phyloP scores from a whole-genome alignment of 2,888 invertebrate species.

The Lomographa bimaculata region DNA sequence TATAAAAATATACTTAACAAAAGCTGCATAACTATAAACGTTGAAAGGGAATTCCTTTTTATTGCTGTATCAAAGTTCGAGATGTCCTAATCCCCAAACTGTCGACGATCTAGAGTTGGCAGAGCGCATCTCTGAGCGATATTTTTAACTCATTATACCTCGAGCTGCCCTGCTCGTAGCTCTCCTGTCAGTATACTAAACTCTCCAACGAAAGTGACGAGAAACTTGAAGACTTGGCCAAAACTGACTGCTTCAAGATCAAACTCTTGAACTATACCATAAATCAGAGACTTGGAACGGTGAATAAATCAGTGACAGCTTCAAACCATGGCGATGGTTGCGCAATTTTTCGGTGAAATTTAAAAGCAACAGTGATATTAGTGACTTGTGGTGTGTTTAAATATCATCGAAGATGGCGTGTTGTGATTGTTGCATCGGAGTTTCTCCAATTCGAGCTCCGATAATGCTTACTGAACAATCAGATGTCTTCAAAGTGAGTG shows the following conservation, averaged over 20 bases:
- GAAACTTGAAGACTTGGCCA: slow-evolving; percentile 48
- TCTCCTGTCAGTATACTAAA: slow-evolving; percentile 68
- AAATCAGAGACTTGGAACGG: slow-evolving; percentile 27
- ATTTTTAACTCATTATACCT: slow-evolving; percentile 83
- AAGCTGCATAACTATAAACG: slow-evolving; percentile 10
- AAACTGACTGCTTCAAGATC: slow-evolving; percentile 40
- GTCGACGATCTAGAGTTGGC: slow-evolving; percentile 71
- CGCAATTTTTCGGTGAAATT: slow-evolving; percentile 56
- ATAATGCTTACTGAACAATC: slow-evolving; percentile 89
- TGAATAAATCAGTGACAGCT: slow-evolving; percentile 18
- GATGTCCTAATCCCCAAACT: slow-evolving; percentile 64
- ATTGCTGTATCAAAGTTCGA: slow-evolving; percentile 70
- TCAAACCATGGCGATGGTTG: slow-evolving; percentile 52
- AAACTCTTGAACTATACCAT: slow-evolving; percentile 34
- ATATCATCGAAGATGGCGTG: slow-evolving; percentile 78
- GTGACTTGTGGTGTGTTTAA: slow-evolving; percentile 50
- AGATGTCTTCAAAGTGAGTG: slow-evolving; percentile 89
- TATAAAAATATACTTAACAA: slow-evolving; percentile 3
- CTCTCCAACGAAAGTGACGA: slow-evolving; percentile 74
- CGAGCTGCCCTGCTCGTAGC: slow-evolving; percentile 71
- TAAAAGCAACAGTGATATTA: slow-evolving; percentile 54
- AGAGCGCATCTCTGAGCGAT: slow-evolving; percentile 80
- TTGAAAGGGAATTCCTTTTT: slow-evolving; percentile 44
- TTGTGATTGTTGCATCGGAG: slow-evolving; percentile 87
- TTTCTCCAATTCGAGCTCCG: slow-evolving; percentile 89